Percentiles rank a stretch among this genome's conserved stretches.
Conservation (phyloP, 2,888 invertebrate genomes). For the Heteropelma amictum region DNA sequence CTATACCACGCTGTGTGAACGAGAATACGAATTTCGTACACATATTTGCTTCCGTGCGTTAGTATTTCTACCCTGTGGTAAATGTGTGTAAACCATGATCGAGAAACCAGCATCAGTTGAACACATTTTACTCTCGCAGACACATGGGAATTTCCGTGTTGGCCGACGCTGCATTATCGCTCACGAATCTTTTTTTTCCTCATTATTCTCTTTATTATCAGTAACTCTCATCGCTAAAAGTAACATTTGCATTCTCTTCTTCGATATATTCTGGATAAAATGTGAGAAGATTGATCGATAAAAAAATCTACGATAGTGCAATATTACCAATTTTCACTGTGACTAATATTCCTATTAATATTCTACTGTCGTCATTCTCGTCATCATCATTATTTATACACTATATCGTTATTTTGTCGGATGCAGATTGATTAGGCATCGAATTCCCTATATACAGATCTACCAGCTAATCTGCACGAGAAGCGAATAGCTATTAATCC, state of each 20-base stretch:
- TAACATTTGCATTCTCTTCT: too few relatives aligned
- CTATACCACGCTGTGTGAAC: constrained; percentile 18
- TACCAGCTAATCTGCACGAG: constrained; percentile 20
- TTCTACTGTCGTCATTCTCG: too few relatives aligned
- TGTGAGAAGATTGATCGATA: too few relatives aligned
- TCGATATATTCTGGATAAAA: too few relatives aligned
- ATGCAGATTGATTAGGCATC: not conserved
- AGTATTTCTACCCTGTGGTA: too few relatives aligned
- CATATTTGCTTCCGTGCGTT: not conserved
- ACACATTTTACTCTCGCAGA: not conserved
- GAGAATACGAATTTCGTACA: too few relatives aligned
- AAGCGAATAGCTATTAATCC: constrained; percentile 43
- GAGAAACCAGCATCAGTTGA: not conserved
- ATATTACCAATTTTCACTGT: not conserved
- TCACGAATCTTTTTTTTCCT: too few relatives aligned
- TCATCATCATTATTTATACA: too few relatives aligned
- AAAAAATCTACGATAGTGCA: not conserved
- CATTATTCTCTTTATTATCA: too few relatives aligned
- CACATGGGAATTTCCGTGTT: not conserved
- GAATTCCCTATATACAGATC: not conserved
- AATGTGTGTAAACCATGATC: constrained; percentile 7
- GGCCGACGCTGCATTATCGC: not conserved
- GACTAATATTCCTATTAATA: not conserved
- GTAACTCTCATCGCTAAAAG: too few relatives aligned
- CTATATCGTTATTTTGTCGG: too few relatives aligned